These are phyloP conservation scores for Micropoecilia bifurca DNA, from an alignment of 2,797 vertebrate species.

Conservation along the genomic window DNA sequence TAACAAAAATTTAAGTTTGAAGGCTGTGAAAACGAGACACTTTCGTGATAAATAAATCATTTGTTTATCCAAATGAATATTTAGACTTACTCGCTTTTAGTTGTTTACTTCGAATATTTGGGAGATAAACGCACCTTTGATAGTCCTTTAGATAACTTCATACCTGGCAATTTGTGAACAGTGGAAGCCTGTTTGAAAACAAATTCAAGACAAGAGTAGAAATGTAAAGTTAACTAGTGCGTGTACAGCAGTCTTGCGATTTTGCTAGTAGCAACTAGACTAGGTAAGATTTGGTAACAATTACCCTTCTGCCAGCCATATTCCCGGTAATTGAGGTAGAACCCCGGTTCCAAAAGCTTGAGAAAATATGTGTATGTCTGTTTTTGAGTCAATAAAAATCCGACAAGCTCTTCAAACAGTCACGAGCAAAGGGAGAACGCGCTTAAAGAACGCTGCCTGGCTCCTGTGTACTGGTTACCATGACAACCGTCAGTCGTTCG, in stretches of 20 bases:
- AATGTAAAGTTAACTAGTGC: not conserved
- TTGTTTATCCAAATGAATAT: not conserved
- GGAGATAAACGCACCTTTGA: slow-evolving; percentile 69
- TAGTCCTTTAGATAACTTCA: slow-evolving; percentile 64
- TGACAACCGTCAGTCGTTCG: slow-evolving; percentile 40
- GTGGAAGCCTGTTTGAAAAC: slow-evolving; percentile 51
- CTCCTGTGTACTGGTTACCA: slow-evolving; percentile 59
- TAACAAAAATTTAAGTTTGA: not conserved
- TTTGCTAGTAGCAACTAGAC: not conserved
- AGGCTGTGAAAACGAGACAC: not conserved
- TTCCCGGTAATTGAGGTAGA: slow-evolving; percentile 24
- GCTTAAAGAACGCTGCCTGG: not conserved
- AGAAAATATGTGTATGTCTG: not conserved
- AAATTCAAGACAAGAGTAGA: not conserved
- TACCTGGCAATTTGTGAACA: slow-evolving; percentile 54
- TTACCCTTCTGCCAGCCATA: slow-evolving; percentile 64
- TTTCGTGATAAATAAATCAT: not conserved
- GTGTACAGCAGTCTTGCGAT: not conserved
- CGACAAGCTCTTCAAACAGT: not conserved
- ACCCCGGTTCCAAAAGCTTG: not conserved
- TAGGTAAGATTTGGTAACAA: not conserved
- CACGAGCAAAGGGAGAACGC: not conserved
- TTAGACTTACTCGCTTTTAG: not conserved
- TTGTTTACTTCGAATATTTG: not conserved
- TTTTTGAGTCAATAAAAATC: not conserved